Base-by-base conservation (phyloP, 2,113 vertebrate genomes). In the Chroicocephalus ridibundus region DNA sequence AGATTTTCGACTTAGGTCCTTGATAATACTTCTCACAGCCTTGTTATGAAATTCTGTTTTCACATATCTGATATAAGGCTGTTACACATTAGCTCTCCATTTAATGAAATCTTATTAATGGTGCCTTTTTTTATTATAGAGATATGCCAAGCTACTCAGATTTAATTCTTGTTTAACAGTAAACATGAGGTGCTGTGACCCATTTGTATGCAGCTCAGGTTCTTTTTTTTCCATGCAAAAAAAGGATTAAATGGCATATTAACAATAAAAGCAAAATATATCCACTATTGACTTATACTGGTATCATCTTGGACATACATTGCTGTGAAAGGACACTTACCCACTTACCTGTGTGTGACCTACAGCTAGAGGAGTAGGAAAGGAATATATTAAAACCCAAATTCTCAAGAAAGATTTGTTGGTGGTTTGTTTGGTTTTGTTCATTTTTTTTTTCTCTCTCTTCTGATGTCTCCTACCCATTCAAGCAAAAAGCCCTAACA, bases 41-140 rank as follows among this genome's bases (percentile, higher is more conserved):
- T 94, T 96, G 95, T 96, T 97, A 95, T 82, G 81, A 96, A 97
- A 95, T 93, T 92, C 81, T 97, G 94, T 93, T 95, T 97, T 94
- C 92, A 91, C 69, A 58, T 94, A 97, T 98, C 96, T 97, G 95
- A 98, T 97, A 94, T 84, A 95, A 95, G 90, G 62, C 86, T 96
- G 93, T 90, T 97, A 92, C 68, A 96, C 70, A 87, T 97, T 95
- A 96, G 87, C 76, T 96, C 85, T 89, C 44, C 47, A 82, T 96
- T 97, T 97, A 97, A 97, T 94, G 86, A 94, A 93, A 95, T 89
- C 82, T 97, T 97, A 96, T 95, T 97, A 96, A 96, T 91, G 64
- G 85, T 96, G 18, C 51, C 34, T 92, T 91, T 96, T 96, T 96
- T 97, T 97, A 92, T 96, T 93, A 65, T 62, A 85, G 85, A 93